Percentiles rank a stretch among this genome's conserved stretches.
Conservation (phyloP, 2,113 vertebrate species). For the Phrynosoma platyrhinos region DNA sequence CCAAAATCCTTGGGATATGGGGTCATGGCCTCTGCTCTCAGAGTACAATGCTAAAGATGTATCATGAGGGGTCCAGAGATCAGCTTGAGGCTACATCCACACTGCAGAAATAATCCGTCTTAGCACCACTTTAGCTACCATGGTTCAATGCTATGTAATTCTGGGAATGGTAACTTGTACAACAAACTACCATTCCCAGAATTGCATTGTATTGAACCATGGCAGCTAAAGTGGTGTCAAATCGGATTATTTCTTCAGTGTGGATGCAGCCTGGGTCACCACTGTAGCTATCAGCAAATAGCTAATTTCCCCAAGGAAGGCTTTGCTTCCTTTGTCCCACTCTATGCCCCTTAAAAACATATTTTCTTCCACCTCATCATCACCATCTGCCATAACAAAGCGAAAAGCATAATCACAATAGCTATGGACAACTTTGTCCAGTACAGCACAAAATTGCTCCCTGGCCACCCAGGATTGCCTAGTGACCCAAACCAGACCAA, state of each 20-base stretch:
- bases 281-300: not conserved
- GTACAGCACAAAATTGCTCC: not conserved
- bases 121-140: no score
- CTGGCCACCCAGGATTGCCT: no score
- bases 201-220: no score
- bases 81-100: not conserved
- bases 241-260: no score
- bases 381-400: not conserved
- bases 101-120: no score
- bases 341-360: not conserved
- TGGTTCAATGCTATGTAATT: no score
- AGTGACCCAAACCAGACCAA: not conserved
- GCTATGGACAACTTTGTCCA: not conserved
- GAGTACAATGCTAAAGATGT: no score
- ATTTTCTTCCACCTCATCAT: not conserved
- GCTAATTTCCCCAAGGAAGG: not conserved
- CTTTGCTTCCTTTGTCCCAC: not conserved
- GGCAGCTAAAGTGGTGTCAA: no score
- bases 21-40: not conserved
- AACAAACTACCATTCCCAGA: no score
- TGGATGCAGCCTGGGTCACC: not conserved
- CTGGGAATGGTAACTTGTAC: no score
- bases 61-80: no score
- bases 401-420: not conserved
- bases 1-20: not conserved